Evolutionary conservation across 2,113 vertebrate species (phyloP).

Genomic region (Tetrao urogallus): DNA sequence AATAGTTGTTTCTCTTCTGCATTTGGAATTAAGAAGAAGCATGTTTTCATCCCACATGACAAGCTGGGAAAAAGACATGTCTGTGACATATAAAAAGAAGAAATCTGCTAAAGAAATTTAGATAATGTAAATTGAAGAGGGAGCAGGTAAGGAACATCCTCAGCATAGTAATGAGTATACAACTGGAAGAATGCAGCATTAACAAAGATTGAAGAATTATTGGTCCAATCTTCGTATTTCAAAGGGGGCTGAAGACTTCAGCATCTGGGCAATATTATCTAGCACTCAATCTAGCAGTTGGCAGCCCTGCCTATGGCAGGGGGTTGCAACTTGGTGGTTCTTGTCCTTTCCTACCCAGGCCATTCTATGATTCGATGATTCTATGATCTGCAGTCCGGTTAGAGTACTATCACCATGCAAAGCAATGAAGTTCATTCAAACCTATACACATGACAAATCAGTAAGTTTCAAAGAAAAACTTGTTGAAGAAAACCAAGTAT

Average conservation of each 20-base stretch:
- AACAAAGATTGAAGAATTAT: not conserved
- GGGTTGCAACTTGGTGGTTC: too few relatives aligned
- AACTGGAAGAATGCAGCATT: not conserved
- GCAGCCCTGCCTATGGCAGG: too few relatives aligned
- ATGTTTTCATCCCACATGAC: not conserved
- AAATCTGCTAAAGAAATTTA: not conserved
- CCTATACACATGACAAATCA: not conserved
- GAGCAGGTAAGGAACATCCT: not conserved
- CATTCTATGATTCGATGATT: too few relatives aligned
- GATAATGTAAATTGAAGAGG: not conserved
- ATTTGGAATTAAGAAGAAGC: not conserved
- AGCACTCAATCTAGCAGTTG: too few relatives aligned
- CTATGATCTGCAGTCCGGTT: not conserved
- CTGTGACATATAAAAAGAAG: not conserved
- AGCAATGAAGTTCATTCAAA: not conserved
- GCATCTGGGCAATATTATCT: not conserved
- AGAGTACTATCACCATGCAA: not conserved
- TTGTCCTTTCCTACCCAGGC: too few relatives aligned
- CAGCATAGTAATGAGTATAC: not conserved
- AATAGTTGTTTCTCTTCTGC: not conserved
- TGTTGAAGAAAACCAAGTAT: not conserved
- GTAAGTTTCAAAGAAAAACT: not conserved
- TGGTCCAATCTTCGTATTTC: not conserved
- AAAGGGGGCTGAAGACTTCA: not conserved
- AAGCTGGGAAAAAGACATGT: not conserved